Percentiles rank a stretch among this genome's conserved stretches.
Conservation (phyloP, 1,140 invertebrate genomes). For the Protaetia brevitarsis region DNA sequence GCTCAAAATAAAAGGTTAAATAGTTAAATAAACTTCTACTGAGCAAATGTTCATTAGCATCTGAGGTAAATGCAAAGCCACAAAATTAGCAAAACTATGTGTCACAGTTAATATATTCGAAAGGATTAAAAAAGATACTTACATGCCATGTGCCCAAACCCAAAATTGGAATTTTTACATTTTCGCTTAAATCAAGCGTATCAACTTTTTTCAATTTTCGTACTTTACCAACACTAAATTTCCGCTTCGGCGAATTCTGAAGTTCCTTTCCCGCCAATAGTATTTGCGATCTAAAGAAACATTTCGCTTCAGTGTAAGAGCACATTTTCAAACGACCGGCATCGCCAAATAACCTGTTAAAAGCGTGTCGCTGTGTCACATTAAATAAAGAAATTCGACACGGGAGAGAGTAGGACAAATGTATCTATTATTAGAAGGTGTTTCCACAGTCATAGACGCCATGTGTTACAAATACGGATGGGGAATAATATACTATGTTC, state of each 20-base stretch:
- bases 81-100: not conserved
- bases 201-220: not conserved
- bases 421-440: slow-evolving; percentile 1
- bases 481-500: not conserved
- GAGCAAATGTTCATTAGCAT: no score
- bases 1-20: no score
- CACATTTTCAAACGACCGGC: slow-evolving; percentile 11
- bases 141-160: slow-evolving; percentile 23
- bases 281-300: slow-evolving; percentile 17
- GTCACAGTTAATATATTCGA: not conserved
- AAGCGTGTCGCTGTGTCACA: not conserved
- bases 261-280: not conserved
- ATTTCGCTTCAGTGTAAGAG: slow-evolving; percentile 17
- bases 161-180: slow-evolving; percentile 5
- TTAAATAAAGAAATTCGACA: not conserved
- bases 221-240: not conserved
- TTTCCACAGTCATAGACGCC: not conserved
- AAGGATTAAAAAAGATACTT: not conserved
- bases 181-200: not conserved
- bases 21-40: no score
- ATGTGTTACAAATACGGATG: not conserved
- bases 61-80: not conserved
- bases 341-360: not conserved
- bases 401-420: not conserved
- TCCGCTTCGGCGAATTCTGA: not conserved